Conservation (phyloP, 2,888 invertebrate genomes). For the Pecten maximus region DNA sequence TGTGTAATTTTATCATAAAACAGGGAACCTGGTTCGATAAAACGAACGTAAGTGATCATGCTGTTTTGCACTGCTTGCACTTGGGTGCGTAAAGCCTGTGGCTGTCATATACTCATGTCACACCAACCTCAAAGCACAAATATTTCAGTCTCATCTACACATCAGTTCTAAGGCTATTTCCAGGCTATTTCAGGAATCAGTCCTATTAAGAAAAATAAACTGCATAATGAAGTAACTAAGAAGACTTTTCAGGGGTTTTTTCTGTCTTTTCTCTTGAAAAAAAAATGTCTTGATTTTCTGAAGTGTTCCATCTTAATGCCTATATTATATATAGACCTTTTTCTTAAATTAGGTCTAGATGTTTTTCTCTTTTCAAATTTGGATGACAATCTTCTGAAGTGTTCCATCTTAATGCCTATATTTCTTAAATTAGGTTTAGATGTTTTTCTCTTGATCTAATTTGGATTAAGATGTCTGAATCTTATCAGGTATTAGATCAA, state of each 20-base stretch:
- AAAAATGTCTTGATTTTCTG: background rate
- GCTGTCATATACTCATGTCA: background rate
- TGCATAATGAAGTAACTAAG: too few relatives aligned
- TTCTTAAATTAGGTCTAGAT: too few relatives aligned
- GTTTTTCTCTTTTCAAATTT: too few relatives aligned
- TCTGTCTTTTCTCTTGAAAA: background rate
- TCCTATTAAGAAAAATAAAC: background rate
- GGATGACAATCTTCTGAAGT: background rate
- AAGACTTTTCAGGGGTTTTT: background rate
- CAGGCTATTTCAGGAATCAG: background rate
- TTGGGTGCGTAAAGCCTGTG: background rate
- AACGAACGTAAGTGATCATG: constrained; percentile 14
- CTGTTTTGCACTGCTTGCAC: constrained; percentile 24
- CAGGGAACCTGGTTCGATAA: constrained; percentile 14
- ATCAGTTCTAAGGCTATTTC: background rate
- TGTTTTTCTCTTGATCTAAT: too few relatives aligned
- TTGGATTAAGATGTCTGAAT: too few relatives aligned
- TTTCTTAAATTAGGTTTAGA: too few relatives aligned
- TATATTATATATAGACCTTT: background rate
- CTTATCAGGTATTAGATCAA: too few relatives aligned
- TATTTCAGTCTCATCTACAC: background rate
- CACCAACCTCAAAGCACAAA: background rate
- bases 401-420: background rate
- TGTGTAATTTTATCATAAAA: constrained; percentile 13
- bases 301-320: background rate